Percentiles rank a stretch among this genome's conserved stretches.
Conservation (phyloP, 2,113 vertebrate species). For the Eolophus roseicapilla region DNA sequence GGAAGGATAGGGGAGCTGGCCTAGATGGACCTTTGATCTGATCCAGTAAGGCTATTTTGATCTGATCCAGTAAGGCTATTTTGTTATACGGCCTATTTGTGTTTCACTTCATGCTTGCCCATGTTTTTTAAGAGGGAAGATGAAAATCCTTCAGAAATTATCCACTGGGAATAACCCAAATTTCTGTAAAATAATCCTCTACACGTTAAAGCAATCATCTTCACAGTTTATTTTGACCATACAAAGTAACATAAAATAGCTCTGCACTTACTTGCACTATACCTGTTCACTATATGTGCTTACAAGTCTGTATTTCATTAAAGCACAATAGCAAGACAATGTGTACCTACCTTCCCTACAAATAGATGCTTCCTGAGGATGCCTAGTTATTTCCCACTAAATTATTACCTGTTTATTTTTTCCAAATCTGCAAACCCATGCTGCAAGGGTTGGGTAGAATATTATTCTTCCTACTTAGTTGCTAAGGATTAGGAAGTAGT, state of each 20-base stretch:
- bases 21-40: neutral
- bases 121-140: neutral
- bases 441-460: neutral
- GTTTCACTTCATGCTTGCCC: neutral
- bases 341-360: neutral
- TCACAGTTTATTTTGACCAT: neutral
- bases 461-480: neutral
- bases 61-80: neutral
- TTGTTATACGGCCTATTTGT: neutral
- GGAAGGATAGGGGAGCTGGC: accelerated
- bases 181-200: neutral
- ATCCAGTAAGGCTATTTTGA: neutral
- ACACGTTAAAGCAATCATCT: neutral
- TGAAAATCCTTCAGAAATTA: neutral
- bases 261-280: neutral
- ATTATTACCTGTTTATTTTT: neutral
- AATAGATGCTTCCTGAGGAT: neutral
- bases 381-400: neutral
- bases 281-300: neutral
- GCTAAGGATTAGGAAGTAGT: neutral
- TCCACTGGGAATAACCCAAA: neutral
- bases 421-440: neutral
- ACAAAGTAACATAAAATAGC: neutral
- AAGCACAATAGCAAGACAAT: neutral
- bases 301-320: neutral